A percentile compares a stretch with the other conserved stretches of the same genome.
Evolutionary conservation across 2,888 invertebrate genomes (phyloP).

Genomic region (Drosophila hawaiiensis): DNA sequence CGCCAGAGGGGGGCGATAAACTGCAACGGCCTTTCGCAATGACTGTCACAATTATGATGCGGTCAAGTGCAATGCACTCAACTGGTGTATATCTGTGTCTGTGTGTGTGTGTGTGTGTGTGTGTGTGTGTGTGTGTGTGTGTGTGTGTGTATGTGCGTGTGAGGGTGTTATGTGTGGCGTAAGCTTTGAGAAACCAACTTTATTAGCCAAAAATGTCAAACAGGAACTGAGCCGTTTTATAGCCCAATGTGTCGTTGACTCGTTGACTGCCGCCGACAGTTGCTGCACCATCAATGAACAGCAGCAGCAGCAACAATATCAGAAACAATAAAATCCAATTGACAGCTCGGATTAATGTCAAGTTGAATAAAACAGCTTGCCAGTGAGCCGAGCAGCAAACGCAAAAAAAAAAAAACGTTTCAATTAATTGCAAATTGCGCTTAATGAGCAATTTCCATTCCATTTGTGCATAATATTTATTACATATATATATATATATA

Average conservation of each 20-base stretch:
- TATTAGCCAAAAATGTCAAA: slow-evolving; percentile 53
- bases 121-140: background rate
- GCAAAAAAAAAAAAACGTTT: slow-evolving; percentile 23
- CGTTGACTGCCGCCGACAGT: background rate
- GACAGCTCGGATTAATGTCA: slow-evolving; percentile 48
- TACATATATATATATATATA: background rate
- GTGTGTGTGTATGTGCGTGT: background rate
- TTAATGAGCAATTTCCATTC: slow-evolving; percentile 36
- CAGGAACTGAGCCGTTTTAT: slow-evolving; percentile 46
- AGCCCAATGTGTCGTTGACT: slow-evolving; percentile 56
- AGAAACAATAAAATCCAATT: slow-evolving; percentile 12
- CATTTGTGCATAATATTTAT: slow-evolving; percentile 6
- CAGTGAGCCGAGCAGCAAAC: background rate
- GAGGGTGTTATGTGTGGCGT: background rate
- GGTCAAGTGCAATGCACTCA: slow-evolving; percentile 71
- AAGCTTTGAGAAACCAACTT: slow-evolving; percentile 33
- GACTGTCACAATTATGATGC: slow-evolving; percentile 71
- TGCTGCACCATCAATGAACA: slow-evolving; percentile 14
- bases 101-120: background rate
- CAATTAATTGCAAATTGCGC: slow-evolving; percentile 47
- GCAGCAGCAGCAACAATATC: slow-evolving; percentile 4
- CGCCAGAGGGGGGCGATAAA: slow-evolving; percentile 13
- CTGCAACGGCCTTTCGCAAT: slow-evolving; percentile 58
- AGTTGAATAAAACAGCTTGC: slow-evolving; percentile 25
- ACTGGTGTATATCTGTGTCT: slow-evolving; percentile 8